Conservation (phyloP, 2,113 vertebrate genomes). For the Alligator sinensis region DNA sequence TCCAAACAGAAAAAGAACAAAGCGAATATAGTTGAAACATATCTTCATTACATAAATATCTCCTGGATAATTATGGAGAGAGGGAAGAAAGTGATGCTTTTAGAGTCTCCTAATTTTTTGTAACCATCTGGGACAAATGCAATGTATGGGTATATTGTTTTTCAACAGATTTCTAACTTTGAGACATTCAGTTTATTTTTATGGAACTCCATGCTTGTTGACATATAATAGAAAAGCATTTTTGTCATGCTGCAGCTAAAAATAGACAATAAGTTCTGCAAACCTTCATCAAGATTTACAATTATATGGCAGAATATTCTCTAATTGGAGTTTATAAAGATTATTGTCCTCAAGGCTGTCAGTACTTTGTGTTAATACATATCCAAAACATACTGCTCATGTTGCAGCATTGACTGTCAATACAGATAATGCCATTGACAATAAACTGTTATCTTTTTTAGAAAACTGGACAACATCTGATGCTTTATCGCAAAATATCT, state of each 20-base stretch:
- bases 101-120: neutral
- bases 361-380: neutral
- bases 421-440: slow-evolving; percentile 9
- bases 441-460: slow-evolving; percentile 38
- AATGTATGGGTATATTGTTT: neutral
- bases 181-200: neutral
- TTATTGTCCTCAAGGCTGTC: slow-evolving; percentile 16
- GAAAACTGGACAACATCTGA: neutral
- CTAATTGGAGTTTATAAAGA: slow-evolving; percentile 32
- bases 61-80: neutral
- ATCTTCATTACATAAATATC: neutral
- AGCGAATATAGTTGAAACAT: neutral
- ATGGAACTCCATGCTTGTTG: neutral
- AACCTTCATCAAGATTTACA: neutral
- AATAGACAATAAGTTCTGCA: neutral
- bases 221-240: neutral
- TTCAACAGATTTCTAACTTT: slow-evolving; percentile 5
- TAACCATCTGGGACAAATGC: neutral
- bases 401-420: neutral
- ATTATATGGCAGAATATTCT: slow-evolving; percentile 9
- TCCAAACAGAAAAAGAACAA: neutral
- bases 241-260: neutral
- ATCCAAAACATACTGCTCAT: neutral
- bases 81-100: neutral
- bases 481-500: slow-evolving; percentile 20